phyloP scores from a whole-genome alignment of 2,113 vertebrate genomes.

The Actenoides lindsayi region DNA sequence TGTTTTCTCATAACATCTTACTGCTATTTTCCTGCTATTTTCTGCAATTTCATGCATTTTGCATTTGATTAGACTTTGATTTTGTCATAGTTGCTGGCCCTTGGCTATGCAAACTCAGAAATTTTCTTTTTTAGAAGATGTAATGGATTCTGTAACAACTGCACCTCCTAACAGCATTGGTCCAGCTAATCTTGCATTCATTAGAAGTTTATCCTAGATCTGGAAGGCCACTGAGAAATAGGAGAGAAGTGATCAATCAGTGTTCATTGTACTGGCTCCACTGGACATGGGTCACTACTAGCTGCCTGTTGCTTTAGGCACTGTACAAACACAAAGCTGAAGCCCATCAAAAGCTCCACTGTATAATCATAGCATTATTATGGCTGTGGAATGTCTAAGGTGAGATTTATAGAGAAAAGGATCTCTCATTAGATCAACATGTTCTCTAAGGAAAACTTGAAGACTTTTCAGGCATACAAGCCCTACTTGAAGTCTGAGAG shows the following conservation, averaged over 20 bases:
- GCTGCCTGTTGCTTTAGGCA: background rate
- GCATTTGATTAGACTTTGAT: background rate
- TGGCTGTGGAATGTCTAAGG: background rate
- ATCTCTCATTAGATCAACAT: background rate
- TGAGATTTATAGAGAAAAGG: background rate
- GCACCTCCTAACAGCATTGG: background rate
- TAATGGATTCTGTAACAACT: background rate
- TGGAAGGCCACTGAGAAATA: background rate
- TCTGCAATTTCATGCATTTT: background rate
- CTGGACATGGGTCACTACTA: too few species aligned
- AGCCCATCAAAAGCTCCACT: background rate
- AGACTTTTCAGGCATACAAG: background rate
- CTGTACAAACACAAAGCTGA: background rate
- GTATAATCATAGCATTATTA: background rate
- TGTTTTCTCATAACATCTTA: background rate
- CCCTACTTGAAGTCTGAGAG: background rate
- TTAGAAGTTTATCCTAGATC: background rate
- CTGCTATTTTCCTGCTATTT: background rate
- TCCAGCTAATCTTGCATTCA: background rate
- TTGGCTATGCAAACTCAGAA: background rate
- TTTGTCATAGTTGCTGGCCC: background rate
- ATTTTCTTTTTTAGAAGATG: background rate
- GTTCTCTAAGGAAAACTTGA: background rate
- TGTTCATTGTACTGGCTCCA: background rate
- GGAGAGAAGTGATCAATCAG: rapidly evolving